Evolutionary conservation across 2,797 vertebrate genomes (phyloP), one percentile per base, ranked within the genome.

Genomic region (Miichthys miiuy): DNA sequence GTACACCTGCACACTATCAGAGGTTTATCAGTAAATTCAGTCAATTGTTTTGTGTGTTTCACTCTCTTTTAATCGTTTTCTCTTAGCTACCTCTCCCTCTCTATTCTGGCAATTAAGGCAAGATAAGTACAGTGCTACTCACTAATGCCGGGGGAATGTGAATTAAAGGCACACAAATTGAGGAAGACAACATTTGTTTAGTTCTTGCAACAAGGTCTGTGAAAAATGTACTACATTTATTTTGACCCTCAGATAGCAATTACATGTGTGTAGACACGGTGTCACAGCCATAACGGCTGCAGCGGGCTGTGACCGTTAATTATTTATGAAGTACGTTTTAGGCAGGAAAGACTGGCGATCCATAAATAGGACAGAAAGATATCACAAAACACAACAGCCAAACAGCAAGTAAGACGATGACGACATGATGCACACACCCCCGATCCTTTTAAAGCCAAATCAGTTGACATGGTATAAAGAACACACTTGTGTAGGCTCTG

Each of bases 291-390:
- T 72, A 87, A 86, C 51, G 78, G 77, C 77, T 84, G 88, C 82
- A 86, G 84, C 89, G 79, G 87, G 87, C 77, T 88, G 86, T 83
- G 80, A 81, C 80, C 89, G 93, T 94, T 86, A 89, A 94, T 92
- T 94, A 94, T 94, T 94, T 84, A 95, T 78, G 50, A 81, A 76
- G 67, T 82, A 81, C 44, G 54, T 91, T 91, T 93, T 88, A 93
- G 87, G 84, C 79, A 86, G 77, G 77, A 93, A 91, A 89, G 84
- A 86, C 80, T 88, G 90, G 89, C 91, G 89, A 94, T 92, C 90
- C 91, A 91, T 93, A 93, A 94, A 92, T 90, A 93, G 86, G 86
- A 91, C 88, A 85, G 74, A 76, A 83, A 60, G 25, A 79, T 85
- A 69, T 72, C 52, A 85, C 60, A 87, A 88, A 87, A 77, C 41